Conservation (phyloP, 2,113 vertebrate species). For the Echinops telfairi region DNA sequence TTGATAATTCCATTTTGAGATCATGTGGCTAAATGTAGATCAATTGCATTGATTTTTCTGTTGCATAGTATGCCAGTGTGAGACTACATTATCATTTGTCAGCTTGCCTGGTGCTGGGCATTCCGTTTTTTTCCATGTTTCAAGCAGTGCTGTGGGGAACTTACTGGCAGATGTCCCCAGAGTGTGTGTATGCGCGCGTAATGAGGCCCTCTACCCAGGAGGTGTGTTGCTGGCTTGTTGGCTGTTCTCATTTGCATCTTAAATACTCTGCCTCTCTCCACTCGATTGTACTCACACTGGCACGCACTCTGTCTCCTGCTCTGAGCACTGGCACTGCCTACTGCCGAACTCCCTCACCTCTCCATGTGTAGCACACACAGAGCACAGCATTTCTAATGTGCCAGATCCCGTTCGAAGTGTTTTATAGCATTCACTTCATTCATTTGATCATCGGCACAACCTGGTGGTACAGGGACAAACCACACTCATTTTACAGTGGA, state of each 20-base stretch:
- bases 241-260: conserved; percentile 5
- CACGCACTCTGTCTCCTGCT: neutral
- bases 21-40: neutral
- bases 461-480: too few relatives aligned
- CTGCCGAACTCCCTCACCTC: neutral
- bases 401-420: neutral
- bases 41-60: neutral
- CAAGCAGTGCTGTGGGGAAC: neutral
- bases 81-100: neutral
- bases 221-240: neutral
- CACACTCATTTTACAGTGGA: neutral
- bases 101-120: neutral
- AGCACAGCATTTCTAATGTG: neutral
- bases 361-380: neutral
- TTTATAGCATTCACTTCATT: neutral
- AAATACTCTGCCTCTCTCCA: neutral
- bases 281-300: neutral
- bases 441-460: neutral
- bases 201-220: neutral
- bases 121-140: neutral
- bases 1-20: neutral
- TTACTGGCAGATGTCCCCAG: neutral
- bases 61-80: neutral
- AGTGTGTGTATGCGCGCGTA: neutral
- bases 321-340: neutral